A percentile compares a stretch with the other conserved stretches of the same genome.
These are phyloP conservation scores for Butorides virescens DNA, from an alignment of 2,113 vertebrate genomes.

Conservation along the genomic window DNA sequence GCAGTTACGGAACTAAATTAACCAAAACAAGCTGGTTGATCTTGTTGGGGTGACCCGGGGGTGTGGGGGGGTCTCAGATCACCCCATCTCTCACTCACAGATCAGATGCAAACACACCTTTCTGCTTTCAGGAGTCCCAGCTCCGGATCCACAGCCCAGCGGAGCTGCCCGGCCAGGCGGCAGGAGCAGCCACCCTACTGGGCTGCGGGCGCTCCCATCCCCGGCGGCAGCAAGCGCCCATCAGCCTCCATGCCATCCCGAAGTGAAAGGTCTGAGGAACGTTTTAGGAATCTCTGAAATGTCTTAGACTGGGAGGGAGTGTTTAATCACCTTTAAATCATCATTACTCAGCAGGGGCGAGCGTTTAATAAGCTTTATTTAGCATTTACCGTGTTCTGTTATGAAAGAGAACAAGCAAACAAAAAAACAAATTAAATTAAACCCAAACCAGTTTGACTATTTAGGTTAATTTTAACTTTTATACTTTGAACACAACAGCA, in stretches of 20 bases:
- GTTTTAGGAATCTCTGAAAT: fast-evolving
- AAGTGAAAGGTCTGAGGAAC: fast-evolving
- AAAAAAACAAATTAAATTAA: neutral
- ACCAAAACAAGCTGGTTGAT: neutral
- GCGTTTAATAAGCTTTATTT: neutral
- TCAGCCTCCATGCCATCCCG: fast-evolving
- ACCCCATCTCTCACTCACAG: fast-evolving
- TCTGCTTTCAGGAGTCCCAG: neutral
- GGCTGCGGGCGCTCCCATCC: neutral
- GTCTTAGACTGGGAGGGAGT: neutral
- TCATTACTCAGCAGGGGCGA: neutral
- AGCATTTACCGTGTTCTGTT: neutral
- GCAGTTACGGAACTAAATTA: neutral
- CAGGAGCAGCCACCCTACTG: neutral
- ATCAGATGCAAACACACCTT: fast-evolving
- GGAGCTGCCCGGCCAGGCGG: neutral
- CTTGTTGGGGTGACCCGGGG: neutral
- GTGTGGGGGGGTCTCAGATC: fast-evolving
- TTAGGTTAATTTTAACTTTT: neutral
- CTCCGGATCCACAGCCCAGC: neutral
- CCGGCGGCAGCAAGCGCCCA: neutral
- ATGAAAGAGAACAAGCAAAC: neutral
- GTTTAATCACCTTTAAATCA: neutral
- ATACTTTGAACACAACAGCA: neutral
- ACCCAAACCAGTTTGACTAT: neutral